Conservation (phyloP, 53 echinoderm and acorn worm species). For the Echinarachnius parma region DNA sequence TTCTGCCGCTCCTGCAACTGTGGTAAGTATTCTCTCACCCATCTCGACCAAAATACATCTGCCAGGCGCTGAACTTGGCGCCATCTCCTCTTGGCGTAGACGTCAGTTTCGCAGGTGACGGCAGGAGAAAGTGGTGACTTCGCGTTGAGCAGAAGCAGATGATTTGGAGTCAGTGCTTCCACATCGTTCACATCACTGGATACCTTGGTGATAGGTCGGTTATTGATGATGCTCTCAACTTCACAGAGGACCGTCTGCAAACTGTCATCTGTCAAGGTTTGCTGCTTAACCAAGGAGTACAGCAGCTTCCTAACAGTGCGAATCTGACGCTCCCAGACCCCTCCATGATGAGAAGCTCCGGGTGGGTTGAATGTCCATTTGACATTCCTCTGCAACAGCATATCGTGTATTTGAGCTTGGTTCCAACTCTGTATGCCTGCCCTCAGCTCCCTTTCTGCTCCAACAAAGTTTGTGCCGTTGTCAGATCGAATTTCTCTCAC, state of each 20-base stretch:
- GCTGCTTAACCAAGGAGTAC: conserved; percentile 38
- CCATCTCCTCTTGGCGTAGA: conserved; percentile 33
- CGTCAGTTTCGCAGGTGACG: conserved; percentile 6
- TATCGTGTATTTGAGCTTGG: conserved; percentile 39
- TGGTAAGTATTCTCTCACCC: conserved; percentile 18
- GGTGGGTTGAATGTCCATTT: conserved; percentile 66
- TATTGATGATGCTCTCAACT: conserved; percentile 56
- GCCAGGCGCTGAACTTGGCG: conserved; percentile 18
- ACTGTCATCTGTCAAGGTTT: conserved; percentile 51
- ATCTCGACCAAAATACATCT: conserved; percentile 16
- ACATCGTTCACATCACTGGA: conserved; percentile 51
- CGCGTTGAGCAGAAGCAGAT: conserved; percentile 43
- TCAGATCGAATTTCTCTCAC: conserved; percentile 53
- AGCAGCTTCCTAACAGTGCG: conserved; percentile 54
- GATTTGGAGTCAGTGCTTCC: conserved; percentile 65
- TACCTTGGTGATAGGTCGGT: conserved; percentile 42
- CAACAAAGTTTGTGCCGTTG: conserved; percentile 61
- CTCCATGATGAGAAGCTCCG: conserved; percentile 55
- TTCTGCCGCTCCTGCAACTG: conserved; percentile 51
- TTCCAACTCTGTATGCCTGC: conserved; percentile 51
- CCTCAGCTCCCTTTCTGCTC: conserved; percentile 49
- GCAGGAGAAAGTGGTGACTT: conserved; percentile 30
- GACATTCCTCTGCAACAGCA: conserved; percentile 41
- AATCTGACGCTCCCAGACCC: conserved; percentile 66
- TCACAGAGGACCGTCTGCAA: conserved; percentile 57